These are phyloP conservation scores for Alectoris magna DNA, from an alignment of 2,797 vertebrate species.

Conservation along the genomic window DNA sequence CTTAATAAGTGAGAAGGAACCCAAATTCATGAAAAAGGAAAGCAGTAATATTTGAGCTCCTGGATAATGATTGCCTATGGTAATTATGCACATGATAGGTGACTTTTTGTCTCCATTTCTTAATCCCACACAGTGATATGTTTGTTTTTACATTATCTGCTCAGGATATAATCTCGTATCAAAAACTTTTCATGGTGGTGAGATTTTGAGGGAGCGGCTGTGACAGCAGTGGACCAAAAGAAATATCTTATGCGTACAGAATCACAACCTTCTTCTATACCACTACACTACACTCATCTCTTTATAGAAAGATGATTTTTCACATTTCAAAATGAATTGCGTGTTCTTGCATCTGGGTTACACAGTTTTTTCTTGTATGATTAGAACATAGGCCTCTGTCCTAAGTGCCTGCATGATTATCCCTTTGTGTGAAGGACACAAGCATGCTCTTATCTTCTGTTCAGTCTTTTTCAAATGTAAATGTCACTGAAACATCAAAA, in stretches of 20 bases:
- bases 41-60: not conserved
- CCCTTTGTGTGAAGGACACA: not conserved
- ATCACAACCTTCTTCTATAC: not conserved
- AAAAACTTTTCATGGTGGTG: not conserved
- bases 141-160: slow-evolving; percentile 10
- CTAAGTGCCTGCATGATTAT: not conserved
- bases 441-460: not conserved
- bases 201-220: not conserved
- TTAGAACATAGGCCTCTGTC: not conserved
- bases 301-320: not conserved
- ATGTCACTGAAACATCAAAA: not conserved
- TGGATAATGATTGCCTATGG: not conserved
- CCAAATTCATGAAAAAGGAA: not conserved
- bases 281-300: not conserved
- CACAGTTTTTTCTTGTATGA: not conserved
- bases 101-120: slow-evolving; percentile 33
- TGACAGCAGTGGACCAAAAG: not conserved
- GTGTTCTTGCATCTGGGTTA: not conserved
- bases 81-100: not conserved
- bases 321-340: not conserved
- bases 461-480: not conserved
- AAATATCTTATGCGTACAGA: not conserved
- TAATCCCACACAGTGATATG: not conserved
- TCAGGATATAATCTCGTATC: not conserved
- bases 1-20: not conserved